Evolutionary conservation across 2,113 vertebrate genomes (phyloP).

Genomic region (Strix aluco): DNA sequence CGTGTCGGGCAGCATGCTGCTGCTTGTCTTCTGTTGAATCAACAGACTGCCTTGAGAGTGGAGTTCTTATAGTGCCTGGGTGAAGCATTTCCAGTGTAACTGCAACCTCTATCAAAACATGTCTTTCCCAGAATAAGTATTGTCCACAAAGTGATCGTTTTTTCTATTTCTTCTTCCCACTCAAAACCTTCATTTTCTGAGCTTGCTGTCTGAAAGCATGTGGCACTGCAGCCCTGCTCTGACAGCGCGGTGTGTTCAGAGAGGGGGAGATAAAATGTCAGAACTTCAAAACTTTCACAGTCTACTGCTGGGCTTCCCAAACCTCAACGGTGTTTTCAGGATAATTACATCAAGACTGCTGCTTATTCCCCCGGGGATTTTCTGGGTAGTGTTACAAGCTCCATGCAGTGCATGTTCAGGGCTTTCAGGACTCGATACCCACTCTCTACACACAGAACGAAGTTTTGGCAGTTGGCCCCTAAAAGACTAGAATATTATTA

Average conservation of each 20-base stretch:
- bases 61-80: background rate
- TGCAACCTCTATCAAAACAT: background rate
- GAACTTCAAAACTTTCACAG: background rate
- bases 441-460: rapidly evolving
- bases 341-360: background rate
- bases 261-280: background rate
- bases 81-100: background rate
- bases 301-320: background rate
- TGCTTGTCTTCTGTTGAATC: background rate
- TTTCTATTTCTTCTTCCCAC: background rate
- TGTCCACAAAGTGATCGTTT: background rate
- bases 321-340: background rate
- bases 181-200: background rate
- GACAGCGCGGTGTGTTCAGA: rapidly evolving
- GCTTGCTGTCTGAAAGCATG: background rate
- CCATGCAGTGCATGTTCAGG: background rate
- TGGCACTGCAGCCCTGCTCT: background rate
- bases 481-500: background rate
- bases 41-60: background rate
- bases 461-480: background rate
- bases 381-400: rapidly evolving
- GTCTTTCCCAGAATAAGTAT: background rate
- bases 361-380: background rate
- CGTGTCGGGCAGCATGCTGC: rapidly evolving
- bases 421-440: background rate